phyloP scores from a whole-genome alignment of 2,113 vertebrate genomes.

The Penelope pileata region DNA sequence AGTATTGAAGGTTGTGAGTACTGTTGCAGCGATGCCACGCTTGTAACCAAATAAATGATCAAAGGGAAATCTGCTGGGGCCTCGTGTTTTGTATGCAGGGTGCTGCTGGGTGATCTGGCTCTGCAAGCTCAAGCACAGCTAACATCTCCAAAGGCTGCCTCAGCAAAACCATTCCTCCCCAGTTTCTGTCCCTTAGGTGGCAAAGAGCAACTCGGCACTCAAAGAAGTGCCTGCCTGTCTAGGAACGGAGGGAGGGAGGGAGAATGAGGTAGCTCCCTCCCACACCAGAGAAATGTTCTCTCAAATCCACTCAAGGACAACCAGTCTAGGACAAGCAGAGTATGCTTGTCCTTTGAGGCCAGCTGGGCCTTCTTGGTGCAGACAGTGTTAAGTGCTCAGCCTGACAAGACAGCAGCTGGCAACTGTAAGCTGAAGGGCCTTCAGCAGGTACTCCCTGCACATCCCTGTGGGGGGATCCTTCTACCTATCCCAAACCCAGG shows the following conservation, averaged over 20 bases:
- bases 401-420: conserved; percentile 7
- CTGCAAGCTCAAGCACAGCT: neutral
- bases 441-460: neutral
- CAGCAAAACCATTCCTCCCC: neutral
- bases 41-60: neutral
- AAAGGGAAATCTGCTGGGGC: neutral
- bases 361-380: conserved; percentile 74
- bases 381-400: conserved; percentile 34
- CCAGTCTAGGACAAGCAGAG: conserved; percentile 70
- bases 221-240: too few relatives aligned
- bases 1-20: neutral
- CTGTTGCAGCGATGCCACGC: neutral
- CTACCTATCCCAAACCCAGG: accelerated
- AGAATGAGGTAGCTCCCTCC: neutral
- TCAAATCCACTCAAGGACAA: neutral
- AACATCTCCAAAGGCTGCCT: neutral
- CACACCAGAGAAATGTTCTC: accelerated
- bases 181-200: neutral
- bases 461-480: accelerated
- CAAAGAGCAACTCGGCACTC: neutral
- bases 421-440: neutral
- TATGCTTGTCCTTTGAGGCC: conserved; percentile 52
- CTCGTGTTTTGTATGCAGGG: accelerated
- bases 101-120: neutral
- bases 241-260: neutral